Evolutionary conservation across 2,888 invertebrate genomes (phyloP).

Genomic region (Cordilura impudica): DNA sequence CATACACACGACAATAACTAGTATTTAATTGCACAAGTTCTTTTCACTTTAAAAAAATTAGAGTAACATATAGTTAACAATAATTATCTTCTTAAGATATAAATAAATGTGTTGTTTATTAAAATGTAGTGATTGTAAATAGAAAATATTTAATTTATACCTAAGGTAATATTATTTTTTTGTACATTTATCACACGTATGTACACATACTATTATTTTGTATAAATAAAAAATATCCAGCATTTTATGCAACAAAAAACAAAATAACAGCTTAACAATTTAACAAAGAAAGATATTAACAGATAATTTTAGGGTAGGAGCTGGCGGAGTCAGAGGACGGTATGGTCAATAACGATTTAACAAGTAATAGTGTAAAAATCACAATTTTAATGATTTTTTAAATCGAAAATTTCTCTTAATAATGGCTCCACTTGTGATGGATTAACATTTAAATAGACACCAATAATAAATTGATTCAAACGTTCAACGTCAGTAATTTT

Average conservation of each 20-base stretch:
- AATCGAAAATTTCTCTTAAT: constrained; percentile 95
- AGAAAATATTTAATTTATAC: constrained; percentile 15
- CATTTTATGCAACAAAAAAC: constrained; percentile 44
- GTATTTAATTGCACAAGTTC: constrained; percentile 29
- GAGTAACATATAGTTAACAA: neutral
- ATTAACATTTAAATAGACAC: constrained; percentile 94
- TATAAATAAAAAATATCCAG: neutral
- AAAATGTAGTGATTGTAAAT: neutral
- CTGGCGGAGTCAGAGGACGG: too few relatives aligned
- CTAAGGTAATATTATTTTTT: constrained; percentile 23
- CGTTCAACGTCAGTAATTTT: constrained; percentile 93
- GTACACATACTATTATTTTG: neutral
- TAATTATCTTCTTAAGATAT: constrained; percentile 9
- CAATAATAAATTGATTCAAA: constrained; percentile 93
- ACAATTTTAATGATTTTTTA: constrained; percentile 81
- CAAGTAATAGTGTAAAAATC: neutral
- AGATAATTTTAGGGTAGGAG: too few relatives aligned
- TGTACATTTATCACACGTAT: constrained; percentile 64
- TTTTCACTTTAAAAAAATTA: constrained; percentile 8
- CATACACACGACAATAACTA: neutral
- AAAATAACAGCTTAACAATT: constrained; percentile 14
- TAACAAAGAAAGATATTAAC: constrained; percentile 6
- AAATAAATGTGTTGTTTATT: constrained; percentile 12
- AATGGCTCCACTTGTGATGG: constrained; percentile 94
- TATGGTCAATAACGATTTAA: neutral